A percentile compares a stretch with the other conserved stretches of the same genome.
Conservation (phyloP, 1,140 invertebrate genomes). For the Habropoda laboriosa region DNA sequence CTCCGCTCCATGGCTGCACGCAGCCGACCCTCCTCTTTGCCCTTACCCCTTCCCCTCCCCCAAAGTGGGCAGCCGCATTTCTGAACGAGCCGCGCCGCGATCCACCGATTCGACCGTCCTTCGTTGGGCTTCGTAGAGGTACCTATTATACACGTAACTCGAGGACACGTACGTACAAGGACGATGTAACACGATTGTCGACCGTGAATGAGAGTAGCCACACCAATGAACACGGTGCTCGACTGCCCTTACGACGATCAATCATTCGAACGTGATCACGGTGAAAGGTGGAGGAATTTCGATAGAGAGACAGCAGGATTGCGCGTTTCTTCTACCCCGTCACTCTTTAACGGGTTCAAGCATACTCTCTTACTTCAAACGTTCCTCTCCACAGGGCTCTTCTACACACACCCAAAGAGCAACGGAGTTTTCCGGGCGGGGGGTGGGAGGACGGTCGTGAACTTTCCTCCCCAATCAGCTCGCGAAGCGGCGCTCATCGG, state of each 20-base stretch:
- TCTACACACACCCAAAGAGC: too few species aligned
- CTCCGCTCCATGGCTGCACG: conserved; percentile 57
- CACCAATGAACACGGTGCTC: background rate
- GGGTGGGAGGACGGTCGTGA: conserved; percentile 1
- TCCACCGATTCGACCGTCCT: conserved; percentile 31
- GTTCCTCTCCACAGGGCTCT: background rate
- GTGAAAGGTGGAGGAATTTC: background rate
- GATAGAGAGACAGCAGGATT: background rate
- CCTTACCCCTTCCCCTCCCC: background rate
- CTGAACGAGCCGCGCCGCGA: conserved; percentile 8
- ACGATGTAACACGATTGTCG: background rate
- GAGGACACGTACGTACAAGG: background rate
- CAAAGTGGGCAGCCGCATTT: conserved; percentile 44
- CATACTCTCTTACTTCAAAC: background rate
- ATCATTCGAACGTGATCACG: conserved; percentile 23
- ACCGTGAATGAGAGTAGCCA: background rate
- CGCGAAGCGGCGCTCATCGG: background rate
- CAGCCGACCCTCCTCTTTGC: conserved; percentile 46
- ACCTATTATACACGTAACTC: too few species aligned
- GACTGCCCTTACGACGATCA: background rate
- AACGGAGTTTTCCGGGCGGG: background rate
- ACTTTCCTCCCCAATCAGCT: conserved; percentile 12
- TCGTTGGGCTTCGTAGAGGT: background rate
- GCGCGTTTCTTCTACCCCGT: background rate
- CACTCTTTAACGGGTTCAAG: too few species aligned